phyloP scores from a whole-genome alignment of 1,140 invertebrate genomes.

The Calosoma granatense region DNA sequence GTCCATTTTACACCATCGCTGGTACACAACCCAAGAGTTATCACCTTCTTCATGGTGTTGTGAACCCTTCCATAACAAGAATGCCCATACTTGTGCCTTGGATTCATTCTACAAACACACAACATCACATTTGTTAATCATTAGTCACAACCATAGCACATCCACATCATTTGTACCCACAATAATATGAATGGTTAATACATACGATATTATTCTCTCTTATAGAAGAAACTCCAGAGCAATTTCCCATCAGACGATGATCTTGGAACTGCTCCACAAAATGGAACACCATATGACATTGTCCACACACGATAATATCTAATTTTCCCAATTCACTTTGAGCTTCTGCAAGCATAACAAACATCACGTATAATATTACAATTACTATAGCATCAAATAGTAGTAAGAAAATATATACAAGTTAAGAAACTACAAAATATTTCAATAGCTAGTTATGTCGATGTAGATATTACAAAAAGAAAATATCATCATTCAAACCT shows the following conservation, averaged over 20 bases:
- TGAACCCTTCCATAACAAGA: slow-evolving; percentile 66
- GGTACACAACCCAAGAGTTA: slow-evolving; percentile 70
- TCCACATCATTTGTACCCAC: no score
- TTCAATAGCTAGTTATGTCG: no score
- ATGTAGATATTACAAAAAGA: no score
- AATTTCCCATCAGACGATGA: slow-evolving; percentile 33
- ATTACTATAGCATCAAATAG: slow-evolving; percentile 7
- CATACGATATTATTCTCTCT: slow-evolving; percentile 10
- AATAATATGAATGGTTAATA: neutral
- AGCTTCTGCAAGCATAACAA: slow-evolving; percentile 45
- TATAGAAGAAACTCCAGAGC: neutral
- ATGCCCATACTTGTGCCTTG: slow-evolving; percentile 74
- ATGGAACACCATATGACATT: slow-evolving; percentile 66
- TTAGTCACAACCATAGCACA: neutral
- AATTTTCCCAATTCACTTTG: slow-evolving; percentile 61
- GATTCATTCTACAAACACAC: slow-evolving; percentile 49
- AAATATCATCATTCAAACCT: slow-evolving; percentile 39
- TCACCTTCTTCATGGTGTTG: slow-evolving; percentile 33
- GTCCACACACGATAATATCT: slow-evolving; percentile 69
- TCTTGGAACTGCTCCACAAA: slow-evolving; percentile 67
- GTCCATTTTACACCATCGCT: slow-evolving; percentile 70
- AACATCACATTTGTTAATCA: neutral
- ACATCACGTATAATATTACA: slow-evolving; percentile 12
- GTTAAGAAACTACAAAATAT: no score
- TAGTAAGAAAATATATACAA: neutral